Evolutionary conservation across 2,797 vertebrate species (phyloP), one percentile per base, ranked within the genome.

Genomic region (Apodemus agrarius): DNA sequence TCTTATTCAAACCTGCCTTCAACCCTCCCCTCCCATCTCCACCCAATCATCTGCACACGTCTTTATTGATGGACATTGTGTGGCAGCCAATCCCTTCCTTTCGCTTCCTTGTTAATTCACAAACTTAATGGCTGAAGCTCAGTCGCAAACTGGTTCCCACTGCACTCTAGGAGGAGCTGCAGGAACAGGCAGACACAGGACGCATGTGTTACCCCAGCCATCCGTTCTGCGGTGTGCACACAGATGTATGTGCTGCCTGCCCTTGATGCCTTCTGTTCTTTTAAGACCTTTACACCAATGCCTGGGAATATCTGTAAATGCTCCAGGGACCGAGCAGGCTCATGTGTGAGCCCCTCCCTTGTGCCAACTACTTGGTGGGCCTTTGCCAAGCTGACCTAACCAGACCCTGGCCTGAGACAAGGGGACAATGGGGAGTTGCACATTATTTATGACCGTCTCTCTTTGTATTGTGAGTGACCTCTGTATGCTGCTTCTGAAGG

Each of bases 361-460:
- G 61, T 83, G 57, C 65, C 24, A 46, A 79, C 84, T 17, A 63
- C 93, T 94, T 93, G 93, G 79, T 57, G 96, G 89, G 13, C 67
- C 52, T 96, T 95, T 81, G 52, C 12, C 89, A 95, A 90, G 54
- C 79, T 59, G 74, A 74, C 89, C 79, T 86, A 89, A 84, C n/a
- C 43, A 87, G 75, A 72, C 31, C 72, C 69, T 93, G 49, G 34
- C 26, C 79, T 14, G 49, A 92, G 67, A 80, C 40, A 93, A 24
- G 6, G 82, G 52, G 86, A 88, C 97, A 96, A 79, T 85, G 80
- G 72, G 31, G 69, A 63, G 6, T 52, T 88, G 14, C 52, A n/a
- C 37, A 31, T 96, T 96, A 93, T 95, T 97, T 91, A 91, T 88
- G 90, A 74, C 40, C 69, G 84, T 57, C 52, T 97, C 26, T 65